A percentile compares a stretch with the other conserved stretches of the same genome.
These are phyloP conservation scores for Heliconius hewitsoni DNA, from an alignment of 1,140 invertebrate species.

Conservation along the genomic window DNA sequence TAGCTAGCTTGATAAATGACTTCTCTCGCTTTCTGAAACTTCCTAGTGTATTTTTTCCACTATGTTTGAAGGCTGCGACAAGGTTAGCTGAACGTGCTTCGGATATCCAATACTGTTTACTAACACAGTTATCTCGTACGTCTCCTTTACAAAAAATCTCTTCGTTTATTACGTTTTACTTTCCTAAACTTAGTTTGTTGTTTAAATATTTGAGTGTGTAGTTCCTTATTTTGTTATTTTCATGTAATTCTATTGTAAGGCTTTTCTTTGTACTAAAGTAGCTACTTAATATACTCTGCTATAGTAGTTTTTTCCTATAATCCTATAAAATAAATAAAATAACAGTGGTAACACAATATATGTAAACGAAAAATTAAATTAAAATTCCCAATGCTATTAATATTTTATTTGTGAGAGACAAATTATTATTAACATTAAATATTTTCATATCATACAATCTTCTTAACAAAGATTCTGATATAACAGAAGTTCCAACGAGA, in stretches of 20 bases:
- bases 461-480: conserved; percentile 4
- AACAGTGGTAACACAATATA: too few relatives aligned
- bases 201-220: conserved; percentile 18
- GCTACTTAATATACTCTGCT: neutral
- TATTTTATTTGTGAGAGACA: neutral
- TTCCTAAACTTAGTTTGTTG: conserved; percentile 18
- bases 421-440: neutral
- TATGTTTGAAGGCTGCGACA: conserved; percentile 54
- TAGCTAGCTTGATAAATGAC: conserved; percentile 79
- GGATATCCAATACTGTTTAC: conserved; percentile 59
- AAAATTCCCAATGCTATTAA: neutral
- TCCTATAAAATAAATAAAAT: too few relatives aligned
- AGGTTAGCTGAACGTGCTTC: conserved; percentile 56
- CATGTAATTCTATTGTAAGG: neutral
- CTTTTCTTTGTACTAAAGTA: neutral
- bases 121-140: conserved; percentile 53
- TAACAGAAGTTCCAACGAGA: conserved; percentile 18
- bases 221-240: conserved; percentile 6
- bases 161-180: conserved; percentile 39
- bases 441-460: neutral
- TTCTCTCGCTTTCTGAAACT: conserved; percentile 72
- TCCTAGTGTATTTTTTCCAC: conserved; percentile 55
- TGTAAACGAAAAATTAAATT: too few relatives aligned
- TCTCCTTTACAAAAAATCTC: conserved; percentile 48
- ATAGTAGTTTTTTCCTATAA: too few relatives aligned